Evolutionary conservation across 2,888 invertebrate species (phyloP), one percentile per base, ranked within the genome.

Genomic region (Epistrophella euchroma): DNA sequence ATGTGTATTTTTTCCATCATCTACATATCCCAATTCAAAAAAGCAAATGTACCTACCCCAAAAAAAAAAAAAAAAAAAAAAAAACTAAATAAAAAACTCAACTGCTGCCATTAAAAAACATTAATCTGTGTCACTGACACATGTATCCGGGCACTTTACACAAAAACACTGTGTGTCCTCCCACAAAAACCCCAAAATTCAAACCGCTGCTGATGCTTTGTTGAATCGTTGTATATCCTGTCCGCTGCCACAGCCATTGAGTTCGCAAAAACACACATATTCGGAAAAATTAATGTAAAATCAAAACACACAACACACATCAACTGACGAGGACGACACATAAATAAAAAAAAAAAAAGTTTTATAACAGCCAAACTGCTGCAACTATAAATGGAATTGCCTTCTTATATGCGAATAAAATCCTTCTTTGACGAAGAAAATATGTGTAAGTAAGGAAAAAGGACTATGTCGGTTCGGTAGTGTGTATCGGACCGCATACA

Each of bases 81-180:
- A 37, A 35, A 35, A 56, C 4, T 22, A 47, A 76, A 35, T 10
- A 77, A 40, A 25, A 11, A 32, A 72, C 56, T 79, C 85, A 73
- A 43, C 55, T 73, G 70, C 76, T 45, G 68, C 81, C 45, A 86
- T 86, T 74, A 74, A 68, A 81, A 78, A 85, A 68, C 86, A 86
- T 86, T 86, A 86, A 86, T 86, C 86, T 86, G 86, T 86, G 86
- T 86, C 86, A 86, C 73, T 70, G 82, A 82, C 86, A 86, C 86
- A 82, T 86, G 86, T 86, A 86, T 62, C 73, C 82, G 45, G 60
- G 56, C 74, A 79, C 70, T 64, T 83, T 74, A 79, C 79, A 83
- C 43, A 78, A 40, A 70, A 71, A 43, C 66, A 28, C 62, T 47
- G 55, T 32, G 66, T 83, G 70, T 64, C 68, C 66, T 56, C 78